Percentiles rank a stretch among this genome's conserved stretches.
Conservation (phyloP, 1,140 invertebrate species). For the Augochlora pura region DNA sequence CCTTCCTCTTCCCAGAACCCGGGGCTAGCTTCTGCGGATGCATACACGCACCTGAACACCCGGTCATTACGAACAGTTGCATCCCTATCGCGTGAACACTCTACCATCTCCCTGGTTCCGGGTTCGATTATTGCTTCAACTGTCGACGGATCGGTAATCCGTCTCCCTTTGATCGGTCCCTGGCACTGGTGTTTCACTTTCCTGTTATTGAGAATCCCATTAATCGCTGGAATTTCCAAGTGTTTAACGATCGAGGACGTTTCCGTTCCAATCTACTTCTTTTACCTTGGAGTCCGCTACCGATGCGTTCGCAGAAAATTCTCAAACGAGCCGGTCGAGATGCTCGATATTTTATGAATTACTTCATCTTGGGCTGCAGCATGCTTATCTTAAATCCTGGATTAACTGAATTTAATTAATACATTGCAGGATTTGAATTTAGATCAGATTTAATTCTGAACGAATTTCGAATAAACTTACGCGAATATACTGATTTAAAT, state of each 20-base stretch:
- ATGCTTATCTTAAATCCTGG: too few relatives aligned
- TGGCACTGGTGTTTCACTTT: neutral
- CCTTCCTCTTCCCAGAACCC: conserved; percentile 19
- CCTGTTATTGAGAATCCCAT: neutral
- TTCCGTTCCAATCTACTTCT: neutral
- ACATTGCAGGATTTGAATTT: too few relatives aligned
- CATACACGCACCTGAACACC: conserved; percentile 48
- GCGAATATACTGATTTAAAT: too few relatives aligned
- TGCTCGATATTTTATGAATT: too few relatives aligned
- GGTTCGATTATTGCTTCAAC: conserved; percentile 68
- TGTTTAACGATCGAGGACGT: neutral
- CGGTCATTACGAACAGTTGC: conserved; percentile 61
- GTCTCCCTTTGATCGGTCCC: neutral
- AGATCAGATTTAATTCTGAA: too few relatives aligned
- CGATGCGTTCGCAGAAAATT: too few relatives aligned
- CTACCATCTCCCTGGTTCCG: conserved; percentile 59
- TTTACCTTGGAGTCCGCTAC: too few relatives aligned
- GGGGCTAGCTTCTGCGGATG: conserved; percentile 33
- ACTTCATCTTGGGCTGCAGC: too few relatives aligned
- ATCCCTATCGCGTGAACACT: conserved; percentile 5
- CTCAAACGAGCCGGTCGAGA: too few relatives aligned
- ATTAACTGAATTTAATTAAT: too few relatives aligned
- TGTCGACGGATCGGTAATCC: conserved; percentile 16
- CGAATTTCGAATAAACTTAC: too few relatives aligned
- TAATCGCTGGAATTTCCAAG: neutral